Evolutionary conservation across 1,140 invertebrate species (phyloP).

Genomic region (Chrysomallon squamiferum): DNA sequence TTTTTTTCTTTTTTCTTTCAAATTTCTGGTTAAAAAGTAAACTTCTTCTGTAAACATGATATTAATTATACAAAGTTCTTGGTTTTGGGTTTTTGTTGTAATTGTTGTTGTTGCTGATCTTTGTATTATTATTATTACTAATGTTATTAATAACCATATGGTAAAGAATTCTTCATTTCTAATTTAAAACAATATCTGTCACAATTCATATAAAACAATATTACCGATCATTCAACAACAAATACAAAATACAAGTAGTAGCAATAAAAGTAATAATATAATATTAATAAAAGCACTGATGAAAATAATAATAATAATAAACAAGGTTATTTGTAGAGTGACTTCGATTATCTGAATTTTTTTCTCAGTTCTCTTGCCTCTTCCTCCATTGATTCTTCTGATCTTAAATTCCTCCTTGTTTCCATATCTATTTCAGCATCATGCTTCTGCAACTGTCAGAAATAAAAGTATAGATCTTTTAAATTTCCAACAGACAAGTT

Average conservation of each 20-base stretch:
- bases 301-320: too few species aligned
- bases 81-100: too few species aligned
- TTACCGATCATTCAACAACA: not conserved
- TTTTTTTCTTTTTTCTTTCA: too few species aligned
- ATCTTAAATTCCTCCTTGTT: conserved; percentile 43
- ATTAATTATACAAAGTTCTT: too few species aligned
- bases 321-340: not conserved
- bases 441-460: conserved; percentile 70
- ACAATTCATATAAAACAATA: not conserved
- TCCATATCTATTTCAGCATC: conserved; percentile 66
- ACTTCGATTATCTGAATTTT: not conserved
- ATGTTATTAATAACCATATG: too few species aligned
- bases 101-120: too few species aligned
- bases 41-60: too few species aligned
- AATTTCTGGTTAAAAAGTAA: too few species aligned
- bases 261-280: not conserved
- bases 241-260: not conserved
- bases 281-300: not conserved
- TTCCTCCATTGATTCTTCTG: conserved; percentile 68
- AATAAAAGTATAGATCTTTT: conserved; percentile 1
- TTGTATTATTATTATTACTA: too few species aligned
- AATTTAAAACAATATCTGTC: not conserved
- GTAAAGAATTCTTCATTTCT: too few species aligned
- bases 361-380: conserved; percentile 63
- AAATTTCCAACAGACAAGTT: not conserved